phyloP scores from a whole-genome alignment of 2,113 vertebrate genomes.

The Oophaga pumilio region DNA sequence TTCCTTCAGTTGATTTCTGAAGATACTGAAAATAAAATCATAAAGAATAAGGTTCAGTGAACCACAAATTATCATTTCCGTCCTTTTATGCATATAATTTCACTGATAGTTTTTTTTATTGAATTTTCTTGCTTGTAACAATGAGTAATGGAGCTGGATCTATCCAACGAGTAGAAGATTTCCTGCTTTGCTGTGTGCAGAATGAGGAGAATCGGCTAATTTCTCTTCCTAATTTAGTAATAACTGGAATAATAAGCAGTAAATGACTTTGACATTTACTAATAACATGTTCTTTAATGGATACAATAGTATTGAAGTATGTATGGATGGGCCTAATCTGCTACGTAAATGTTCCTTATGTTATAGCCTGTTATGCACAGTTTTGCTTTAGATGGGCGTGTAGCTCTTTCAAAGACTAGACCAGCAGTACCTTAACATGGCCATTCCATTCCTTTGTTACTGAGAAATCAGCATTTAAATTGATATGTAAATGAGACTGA shows the following conservation, averaged over 20 bases:
- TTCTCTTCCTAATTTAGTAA: conserved; percentile 29
- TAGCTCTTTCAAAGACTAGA: too few species aligned
- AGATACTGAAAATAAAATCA: not conserved
- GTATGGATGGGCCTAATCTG: not conserved
- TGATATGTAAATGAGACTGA: too few species aligned
- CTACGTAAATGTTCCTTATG: too few species aligned
- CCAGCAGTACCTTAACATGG: too few species aligned
- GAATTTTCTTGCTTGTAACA: conserved; percentile 34
- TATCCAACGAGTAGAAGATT: conserved; percentile 14
- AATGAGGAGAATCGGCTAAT: conserved; percentile 27
- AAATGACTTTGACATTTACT: not conserved
- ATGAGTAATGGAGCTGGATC: conserved; percentile 12
- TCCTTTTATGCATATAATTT: not conserved
- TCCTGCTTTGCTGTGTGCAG: conserved; percentile 33
- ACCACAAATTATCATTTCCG: conserved; percentile 16
- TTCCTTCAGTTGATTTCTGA: not conserved
- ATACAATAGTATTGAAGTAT: not conserved
- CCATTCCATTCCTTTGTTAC: too few species aligned
- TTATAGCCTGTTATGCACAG: too few species aligned
- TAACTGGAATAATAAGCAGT: conserved; percentile 14
- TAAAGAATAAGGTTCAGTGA: not conserved
- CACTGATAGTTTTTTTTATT: conserved; percentile 24
- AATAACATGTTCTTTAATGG: not conserved
- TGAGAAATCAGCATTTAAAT: too few species aligned
- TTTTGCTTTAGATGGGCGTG: too few species aligned